These are phyloP conservation scores for Dastarcus helophoroides DNA, from an alignment of 2,888 invertebrate genomes.

Conservation along the genomic window DNA sequence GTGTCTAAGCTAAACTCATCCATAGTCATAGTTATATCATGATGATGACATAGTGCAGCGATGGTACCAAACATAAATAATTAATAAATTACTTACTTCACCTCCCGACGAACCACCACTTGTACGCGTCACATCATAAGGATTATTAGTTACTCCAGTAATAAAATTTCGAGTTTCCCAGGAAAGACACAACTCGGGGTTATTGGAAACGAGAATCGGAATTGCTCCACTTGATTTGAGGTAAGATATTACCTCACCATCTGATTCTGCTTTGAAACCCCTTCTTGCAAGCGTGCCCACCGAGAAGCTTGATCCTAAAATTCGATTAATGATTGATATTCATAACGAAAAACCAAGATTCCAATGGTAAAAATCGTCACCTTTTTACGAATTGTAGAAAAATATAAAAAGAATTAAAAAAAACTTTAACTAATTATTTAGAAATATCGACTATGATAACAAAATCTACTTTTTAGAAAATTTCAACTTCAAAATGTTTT, in stretches of 20 bases:
- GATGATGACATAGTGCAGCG: too few relatives aligned
- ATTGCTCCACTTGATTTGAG: slow-evolving; percentile 48
- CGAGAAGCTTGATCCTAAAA: slow-evolving; percentile 31
- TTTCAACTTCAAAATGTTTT: too few relatives aligned
- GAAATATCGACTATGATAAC: too few relatives aligned
- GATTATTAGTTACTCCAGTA: slow-evolving; percentile 50
- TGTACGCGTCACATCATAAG: slow-evolving; percentile 47
- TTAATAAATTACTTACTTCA: slow-evolving; percentile 31
- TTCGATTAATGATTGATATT: background rate
- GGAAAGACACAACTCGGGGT: slow-evolving; percentile 51
- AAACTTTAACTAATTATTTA: too few relatives aligned
- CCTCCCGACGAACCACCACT: slow-evolving; percentile 55
- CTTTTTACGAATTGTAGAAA: too few relatives aligned
- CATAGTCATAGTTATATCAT: too few relatives aligned
- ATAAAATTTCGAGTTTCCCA: slow-evolving; percentile 48
- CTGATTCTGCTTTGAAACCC: slow-evolving; percentile 36
- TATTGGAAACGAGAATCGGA: slow-evolving; percentile 50
- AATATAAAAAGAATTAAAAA: too few relatives aligned
- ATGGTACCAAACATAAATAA: too few relatives aligned
- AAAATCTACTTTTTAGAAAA: too few relatives aligned
- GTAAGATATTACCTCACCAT: slow-evolving; percentile 40
- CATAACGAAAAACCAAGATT: background rate
- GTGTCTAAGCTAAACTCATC: too few relatives aligned
- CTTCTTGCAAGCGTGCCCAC: slow-evolving; percentile 26
- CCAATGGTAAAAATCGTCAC: too few relatives aligned